Base-by-base conservation (phyloP, 2,888 invertebrate species). In the Orchestes rusci region DNA sequence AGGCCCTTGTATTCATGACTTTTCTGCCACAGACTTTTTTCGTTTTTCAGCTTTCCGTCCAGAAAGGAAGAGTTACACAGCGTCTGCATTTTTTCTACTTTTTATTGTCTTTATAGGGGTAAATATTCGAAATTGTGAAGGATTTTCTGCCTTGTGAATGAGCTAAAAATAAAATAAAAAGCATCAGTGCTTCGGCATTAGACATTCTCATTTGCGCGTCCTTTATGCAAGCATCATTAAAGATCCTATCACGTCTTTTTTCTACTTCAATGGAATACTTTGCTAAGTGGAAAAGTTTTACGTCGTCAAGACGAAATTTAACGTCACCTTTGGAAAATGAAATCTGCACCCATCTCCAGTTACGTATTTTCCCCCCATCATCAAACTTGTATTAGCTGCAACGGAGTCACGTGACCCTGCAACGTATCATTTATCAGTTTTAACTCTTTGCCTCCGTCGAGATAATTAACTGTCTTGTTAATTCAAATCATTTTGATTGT, bases 401-500 rank as follows among this genome's bases (percentile, higher is more conserved):
- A 23, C 23, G 10, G 10, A 4, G 48, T 34, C 48, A 48, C 48
- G 48, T 37, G 48, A 44, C 48, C 28, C 38, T 16, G 40, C 38
- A 44, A 44, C 44, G 41, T 48, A 48, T 44, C 44, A 48, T 48
- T 44, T 44, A 48, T 48, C 48, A 48, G 41, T 34, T 43, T 44
- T 44, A 48, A 43, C 48, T 43, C 48, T 43, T 48, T 42, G 35
- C 39, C 40, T 39, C 40, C 41, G 33, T 41, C 3, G 13, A n/a
- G 41, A 48, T 48, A 48, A 48, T 48, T 48, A 48, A 48, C 40
- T 41, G 48, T 48, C 48, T 44, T 37, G 41, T 44, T 44, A 48
- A 48, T 48, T 48, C 48, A 48, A 48, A 48, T 44, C 38, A 48
- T 40, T 44, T 48, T 44, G 44, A 48, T 48, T 48, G 48, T 48